These are phyloP conservation scores for Ciconia stormi DNA, from an alignment of 2,113 vertebrate species.

Conservation along the genomic window DNA sequence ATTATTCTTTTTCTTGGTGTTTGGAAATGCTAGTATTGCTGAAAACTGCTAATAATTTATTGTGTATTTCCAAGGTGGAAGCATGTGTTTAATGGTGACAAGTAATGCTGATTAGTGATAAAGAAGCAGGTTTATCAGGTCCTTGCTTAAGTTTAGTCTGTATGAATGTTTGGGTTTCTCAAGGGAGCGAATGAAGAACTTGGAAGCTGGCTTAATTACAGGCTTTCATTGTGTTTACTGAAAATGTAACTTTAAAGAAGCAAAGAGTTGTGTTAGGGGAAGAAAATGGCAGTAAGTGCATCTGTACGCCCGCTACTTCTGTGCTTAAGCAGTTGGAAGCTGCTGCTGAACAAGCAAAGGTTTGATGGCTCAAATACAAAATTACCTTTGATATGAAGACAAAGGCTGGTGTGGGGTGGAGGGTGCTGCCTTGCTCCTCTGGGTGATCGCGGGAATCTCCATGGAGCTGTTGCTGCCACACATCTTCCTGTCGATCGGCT, in stretches of 20 bases:
- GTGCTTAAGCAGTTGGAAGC: not conserved
- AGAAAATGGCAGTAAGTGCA: not conserved
- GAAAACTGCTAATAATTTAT: not conserved
- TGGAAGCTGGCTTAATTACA: not conserved
- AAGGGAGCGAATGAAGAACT: not conserved
- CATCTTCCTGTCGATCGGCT: fast-evolving
- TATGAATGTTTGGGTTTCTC: not conserved
- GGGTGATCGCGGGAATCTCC: too few relatives aligned
- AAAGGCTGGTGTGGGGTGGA: not conserved
- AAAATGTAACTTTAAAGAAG: not conserved
- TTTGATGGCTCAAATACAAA: not conserved
- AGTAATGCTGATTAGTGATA: not conserved
- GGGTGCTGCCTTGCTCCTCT: not conserved
- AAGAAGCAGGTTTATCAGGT: not conserved
- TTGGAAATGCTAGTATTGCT: fast-evolving
- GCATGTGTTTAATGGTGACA: not conserved
- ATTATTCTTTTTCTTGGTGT: not conserved
- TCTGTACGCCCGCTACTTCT: too few relatives aligned
- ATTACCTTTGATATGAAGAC: not conserved
- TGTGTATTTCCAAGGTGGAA: not conserved
- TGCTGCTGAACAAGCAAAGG: not conserved
- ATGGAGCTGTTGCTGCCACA: not conserved
- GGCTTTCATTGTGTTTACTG: not conserved
- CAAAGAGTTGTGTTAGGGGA: not conserved
- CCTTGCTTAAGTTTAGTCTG: not conserved